Percentiles rank a stretch among this genome's conserved stretches.
phyloP scores from a whole-genome alignment of 2,113 vertebrate species.

The Alces alces region DNA sequence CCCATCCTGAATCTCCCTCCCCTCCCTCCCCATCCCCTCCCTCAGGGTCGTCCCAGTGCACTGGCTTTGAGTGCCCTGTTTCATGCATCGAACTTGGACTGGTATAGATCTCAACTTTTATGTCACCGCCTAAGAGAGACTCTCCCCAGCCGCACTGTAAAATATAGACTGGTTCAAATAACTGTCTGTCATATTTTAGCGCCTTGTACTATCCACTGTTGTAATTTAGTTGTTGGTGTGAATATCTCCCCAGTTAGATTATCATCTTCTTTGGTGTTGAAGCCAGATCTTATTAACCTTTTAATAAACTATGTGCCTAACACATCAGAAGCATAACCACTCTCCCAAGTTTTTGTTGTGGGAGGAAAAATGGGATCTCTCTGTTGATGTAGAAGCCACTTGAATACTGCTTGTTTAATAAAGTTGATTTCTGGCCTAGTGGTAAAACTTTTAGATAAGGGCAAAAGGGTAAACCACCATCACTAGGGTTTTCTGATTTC shows the following conservation, averaged over 20 bases:
- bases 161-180: not conserved
- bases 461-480: not conserved
- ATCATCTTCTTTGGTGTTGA: not conserved
- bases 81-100: not conserved
- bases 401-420: not conserved
- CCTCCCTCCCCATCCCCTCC: not conserved
- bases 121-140: not conserved
- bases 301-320: not conserved
- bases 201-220: not conserved
- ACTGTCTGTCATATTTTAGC: not conserved
- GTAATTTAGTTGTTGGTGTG: not conserved
- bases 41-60: not conserved
- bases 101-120: not conserved
- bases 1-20: not conserved
- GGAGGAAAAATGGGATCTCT: not conserved
- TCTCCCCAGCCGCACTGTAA: not conserved
- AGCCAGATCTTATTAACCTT: not conserved
- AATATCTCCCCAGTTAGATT: not conserved
- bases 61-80: too few species aligned
- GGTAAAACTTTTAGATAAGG: not conserved
- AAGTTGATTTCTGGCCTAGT: constrained; percentile 9
- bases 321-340: not conserved
- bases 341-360: not conserved
- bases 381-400: not conserved
- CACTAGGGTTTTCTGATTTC: constrained; percentile 10